Conservation (phyloP, 2,888 invertebrate species). For the Xylota segnis region DNA sequence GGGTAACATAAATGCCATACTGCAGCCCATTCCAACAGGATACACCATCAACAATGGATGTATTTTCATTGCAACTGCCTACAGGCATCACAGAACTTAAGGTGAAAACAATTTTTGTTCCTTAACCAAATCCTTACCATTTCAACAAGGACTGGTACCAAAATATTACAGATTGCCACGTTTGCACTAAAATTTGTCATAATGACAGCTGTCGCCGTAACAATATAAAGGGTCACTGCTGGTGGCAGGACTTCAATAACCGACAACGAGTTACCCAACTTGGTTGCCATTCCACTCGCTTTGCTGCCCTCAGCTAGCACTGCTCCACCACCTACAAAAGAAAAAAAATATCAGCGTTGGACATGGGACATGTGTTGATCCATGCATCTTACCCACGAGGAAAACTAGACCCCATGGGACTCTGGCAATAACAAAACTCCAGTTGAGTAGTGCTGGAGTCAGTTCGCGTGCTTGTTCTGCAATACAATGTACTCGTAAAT, state of each 20-base stretch:
- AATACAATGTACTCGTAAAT: too few relatives aligned
- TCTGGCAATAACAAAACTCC: neutral
- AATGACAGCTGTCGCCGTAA: neutral
- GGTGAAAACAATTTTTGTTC: too few relatives aligned
- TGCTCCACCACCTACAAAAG: neutral
- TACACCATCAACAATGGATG: neutral
- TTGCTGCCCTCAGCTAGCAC: neutral
- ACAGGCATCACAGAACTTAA: neutral
- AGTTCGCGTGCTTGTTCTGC: neutral
- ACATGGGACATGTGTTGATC: too few relatives aligned
- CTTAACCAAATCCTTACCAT: neutral
- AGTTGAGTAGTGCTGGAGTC: neutral
- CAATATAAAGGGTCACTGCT: neutral
- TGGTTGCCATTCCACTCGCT: neutral
- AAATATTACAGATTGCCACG: neutral
- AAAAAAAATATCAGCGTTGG: too few relatives aligned
- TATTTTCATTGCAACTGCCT: neutral
- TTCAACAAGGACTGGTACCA: neutral
- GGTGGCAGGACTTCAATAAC: neutral
- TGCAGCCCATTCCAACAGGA: neutral
- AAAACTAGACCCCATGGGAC: neutral
- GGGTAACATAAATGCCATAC: neutral
- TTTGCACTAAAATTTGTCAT: conserved; percentile 5
- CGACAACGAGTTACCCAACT: neutral
- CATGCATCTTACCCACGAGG: neutral